A percentile compares a stretch with the other conserved stretches of the same genome.
Conservation (phyloP, 2,888 invertebrate species). For the Tiphia femorata region DNA sequence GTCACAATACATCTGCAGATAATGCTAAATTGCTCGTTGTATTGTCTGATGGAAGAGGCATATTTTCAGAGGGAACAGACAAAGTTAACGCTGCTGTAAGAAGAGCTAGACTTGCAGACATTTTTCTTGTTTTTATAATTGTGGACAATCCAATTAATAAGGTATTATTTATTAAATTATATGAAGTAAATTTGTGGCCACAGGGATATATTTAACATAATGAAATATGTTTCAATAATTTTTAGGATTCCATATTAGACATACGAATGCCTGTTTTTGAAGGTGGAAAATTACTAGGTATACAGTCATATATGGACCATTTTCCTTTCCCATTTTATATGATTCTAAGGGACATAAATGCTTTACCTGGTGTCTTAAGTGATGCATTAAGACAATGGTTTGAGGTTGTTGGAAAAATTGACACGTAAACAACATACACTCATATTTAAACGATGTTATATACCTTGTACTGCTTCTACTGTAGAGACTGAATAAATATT, state of each 20-base stretch:
- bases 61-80: constrained; percentile 88
- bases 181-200: not conserved
- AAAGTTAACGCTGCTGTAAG: constrained; percentile 84
- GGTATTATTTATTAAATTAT: constrained; percentile 68
- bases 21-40: constrained; percentile 90
- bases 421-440: constrained; percentile 50
- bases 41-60: constrained; percentile 94
- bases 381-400: constrained; percentile 99
- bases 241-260: constrained; percentile 90
- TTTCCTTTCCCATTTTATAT: constrained; percentile 99
- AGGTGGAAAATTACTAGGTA: constrained; percentile 73
- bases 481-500: too few relatives aligned
- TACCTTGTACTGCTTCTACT: too few relatives aligned
- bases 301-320: constrained; percentile 89
- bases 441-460: too few relatives aligned
- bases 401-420: constrained; percentile 85
- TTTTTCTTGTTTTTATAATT: constrained; percentile 96
- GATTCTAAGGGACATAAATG: constrained; percentile 88
- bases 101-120: constrained; percentile 82
- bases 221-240: constrained; percentile 14
- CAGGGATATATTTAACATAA: not conserved
- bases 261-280: constrained; percentile 84
- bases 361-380: constrained; percentile 90
- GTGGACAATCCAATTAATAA: constrained; percentile 94
- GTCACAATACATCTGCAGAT: constrained; percentile 71